These are phyloP conservation scores for Dusona sp. DNA, from an alignment of 2,888 invertebrate genomes.

Conservation along the genomic window DNA sequence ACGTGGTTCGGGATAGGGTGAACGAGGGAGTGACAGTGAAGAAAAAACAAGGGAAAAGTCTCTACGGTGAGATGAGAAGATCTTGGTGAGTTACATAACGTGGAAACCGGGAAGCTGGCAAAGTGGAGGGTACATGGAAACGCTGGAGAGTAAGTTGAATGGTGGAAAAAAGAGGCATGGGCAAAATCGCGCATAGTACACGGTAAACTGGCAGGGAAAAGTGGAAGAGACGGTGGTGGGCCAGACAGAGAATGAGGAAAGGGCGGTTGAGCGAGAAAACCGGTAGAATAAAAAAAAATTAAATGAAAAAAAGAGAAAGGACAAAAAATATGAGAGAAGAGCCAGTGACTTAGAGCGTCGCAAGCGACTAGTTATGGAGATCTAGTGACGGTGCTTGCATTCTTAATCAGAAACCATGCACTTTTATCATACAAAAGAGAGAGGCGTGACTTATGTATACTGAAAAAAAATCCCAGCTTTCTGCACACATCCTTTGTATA, in stretches of 20 bases:
- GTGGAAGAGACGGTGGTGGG: conserved; percentile 27
- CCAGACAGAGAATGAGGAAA: conserved; percentile 41
- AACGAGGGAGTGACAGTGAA: conserved; percentile 34
- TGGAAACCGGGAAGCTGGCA: conserved; percentile 64
- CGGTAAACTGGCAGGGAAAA: conserved; percentile 41
- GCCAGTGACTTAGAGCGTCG: conserved; percentile 71
- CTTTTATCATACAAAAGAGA: conserved; percentile 59
- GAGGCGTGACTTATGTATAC: conserved; percentile 43
- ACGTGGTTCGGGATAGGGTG: conserved; percentile 2
- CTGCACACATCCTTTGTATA: neutral
- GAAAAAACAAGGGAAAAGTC: conserved; percentile 44
- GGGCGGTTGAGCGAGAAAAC: conserved; percentile 23
- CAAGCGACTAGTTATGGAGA: conserved; percentile 74
- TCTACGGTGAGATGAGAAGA: conserved; percentile 54
- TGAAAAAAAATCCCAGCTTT: conserved; percentile 19
- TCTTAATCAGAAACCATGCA: conserved; percentile 67
- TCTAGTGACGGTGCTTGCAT: conserved; percentile 73
- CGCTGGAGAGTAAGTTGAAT: conserved; percentile 59
- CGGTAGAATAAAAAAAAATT: conserved; percentile 34
- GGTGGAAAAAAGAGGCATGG: conserved; percentile 59
- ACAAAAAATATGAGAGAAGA: conserved; percentile 33
- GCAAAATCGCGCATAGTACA: conserved; percentile 43
- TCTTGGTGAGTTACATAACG: conserved; percentile 63
- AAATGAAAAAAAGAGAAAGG: conserved; percentile 23
- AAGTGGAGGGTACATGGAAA: conserved; percentile 64